Percentiles rank a stretch among this genome's conserved stretches.
Conservation (phyloP, 1,140 invertebrate genomes). For the Drosophila kohkoa region DNA sequence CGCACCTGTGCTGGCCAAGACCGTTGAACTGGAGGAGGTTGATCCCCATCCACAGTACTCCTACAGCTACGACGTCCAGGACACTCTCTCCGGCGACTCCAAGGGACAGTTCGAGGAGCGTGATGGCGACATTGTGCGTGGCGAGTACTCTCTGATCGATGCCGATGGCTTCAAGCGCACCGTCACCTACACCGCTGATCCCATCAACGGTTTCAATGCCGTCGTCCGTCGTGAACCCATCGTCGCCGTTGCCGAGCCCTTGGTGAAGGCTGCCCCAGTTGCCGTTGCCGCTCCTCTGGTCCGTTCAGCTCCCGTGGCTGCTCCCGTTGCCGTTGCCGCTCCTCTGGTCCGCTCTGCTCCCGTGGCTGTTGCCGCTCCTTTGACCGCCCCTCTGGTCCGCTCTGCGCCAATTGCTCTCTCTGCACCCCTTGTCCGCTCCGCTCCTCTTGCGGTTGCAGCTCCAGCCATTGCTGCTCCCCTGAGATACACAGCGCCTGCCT, state of each 20-base stretch:
- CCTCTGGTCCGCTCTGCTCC: slow-evolving; percentile 62
- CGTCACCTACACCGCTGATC: slow-evolving; percentile 84
- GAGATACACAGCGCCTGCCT: slow-evolving; percentile 63
- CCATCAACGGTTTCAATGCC: slow-evolving; percentile 82
- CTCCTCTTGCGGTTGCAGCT: slow-evolving; percentile 63
- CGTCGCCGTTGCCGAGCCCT: slow-evolving; percentile 59
- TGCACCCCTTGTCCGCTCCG: slow-evolving; percentile 61
- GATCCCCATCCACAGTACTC: slow-evolving; percentile 85
- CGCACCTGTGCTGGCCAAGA: slow-evolving; percentile 66
- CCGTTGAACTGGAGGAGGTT: slow-evolving; percentile 70
- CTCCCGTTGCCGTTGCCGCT: slow-evolving; percentile 62
- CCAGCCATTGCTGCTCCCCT: slow-evolving; percentile 61
- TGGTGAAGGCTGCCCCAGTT: slow-evolving; percentile 67
- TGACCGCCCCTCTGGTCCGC: slow-evolving; percentile 51
- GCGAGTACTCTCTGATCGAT: slow-evolving; percentile 76
- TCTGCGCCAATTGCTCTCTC: slow-evolving; percentile 58
- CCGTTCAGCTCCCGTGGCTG: slow-evolving; percentile 39
- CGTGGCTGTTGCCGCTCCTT: slow-evolving; percentile 57
- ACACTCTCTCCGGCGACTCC: slow-evolving; percentile 86
- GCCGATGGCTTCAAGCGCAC: slow-evolving; percentile 78
- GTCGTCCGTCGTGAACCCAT: slow-evolving; percentile 84
- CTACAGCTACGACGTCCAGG: slow-evolving; percentile 85
- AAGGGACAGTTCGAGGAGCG: slow-evolving; percentile 87
- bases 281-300: slow-evolving; percentile 49
- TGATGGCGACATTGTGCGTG: slow-evolving; percentile 86